Percentiles rank a stretch among this genome's conserved stretches.
Conservation (phyloP, 2,797 vertebrate genomes). For the Dendrocincla fuliginosa region DNA sequence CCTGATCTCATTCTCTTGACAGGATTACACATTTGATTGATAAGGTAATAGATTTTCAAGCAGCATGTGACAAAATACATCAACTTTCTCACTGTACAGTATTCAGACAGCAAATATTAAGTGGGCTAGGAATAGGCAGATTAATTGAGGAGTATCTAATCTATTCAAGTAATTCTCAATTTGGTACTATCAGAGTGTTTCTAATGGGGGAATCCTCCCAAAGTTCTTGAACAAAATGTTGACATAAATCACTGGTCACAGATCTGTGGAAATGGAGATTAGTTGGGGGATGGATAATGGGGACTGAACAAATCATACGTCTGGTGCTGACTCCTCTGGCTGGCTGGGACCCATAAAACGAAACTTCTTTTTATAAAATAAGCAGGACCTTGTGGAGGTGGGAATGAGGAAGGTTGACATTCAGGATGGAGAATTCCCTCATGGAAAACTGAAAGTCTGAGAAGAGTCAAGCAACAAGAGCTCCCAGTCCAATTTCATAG, state of each 20-base stretch:
- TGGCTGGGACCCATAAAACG: neutral
- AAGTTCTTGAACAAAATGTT: neutral
- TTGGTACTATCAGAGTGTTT: neutral
- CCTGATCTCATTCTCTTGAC: constrained; percentile 25
- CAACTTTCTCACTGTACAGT: neutral
- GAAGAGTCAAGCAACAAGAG: neutral
- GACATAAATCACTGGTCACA: neutral
- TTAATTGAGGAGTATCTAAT: constrained; percentile 14
- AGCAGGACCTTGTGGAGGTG: neutral
- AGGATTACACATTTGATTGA: constrained; percentile 65
- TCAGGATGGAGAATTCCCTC: neutral
- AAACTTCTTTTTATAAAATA: neutral
- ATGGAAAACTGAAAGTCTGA: neutral
- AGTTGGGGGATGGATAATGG: neutral
- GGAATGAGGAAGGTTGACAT: neutral
- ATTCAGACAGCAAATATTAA: constrained; percentile 22
- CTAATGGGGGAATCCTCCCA: neutral
- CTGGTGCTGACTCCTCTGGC: neutral
- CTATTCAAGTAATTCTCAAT: neutral
- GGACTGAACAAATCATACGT: accelerated
- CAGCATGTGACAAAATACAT: constrained; percentile 64
- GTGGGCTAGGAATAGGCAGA: constrained; percentile 8
- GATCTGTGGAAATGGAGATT: neutral
- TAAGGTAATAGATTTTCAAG: constrained; percentile 64
- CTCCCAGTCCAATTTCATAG: neutral